Base-by-base conservation (phyloP, 1,140 invertebrate genomes). In the Bombus balteatus region DNA sequence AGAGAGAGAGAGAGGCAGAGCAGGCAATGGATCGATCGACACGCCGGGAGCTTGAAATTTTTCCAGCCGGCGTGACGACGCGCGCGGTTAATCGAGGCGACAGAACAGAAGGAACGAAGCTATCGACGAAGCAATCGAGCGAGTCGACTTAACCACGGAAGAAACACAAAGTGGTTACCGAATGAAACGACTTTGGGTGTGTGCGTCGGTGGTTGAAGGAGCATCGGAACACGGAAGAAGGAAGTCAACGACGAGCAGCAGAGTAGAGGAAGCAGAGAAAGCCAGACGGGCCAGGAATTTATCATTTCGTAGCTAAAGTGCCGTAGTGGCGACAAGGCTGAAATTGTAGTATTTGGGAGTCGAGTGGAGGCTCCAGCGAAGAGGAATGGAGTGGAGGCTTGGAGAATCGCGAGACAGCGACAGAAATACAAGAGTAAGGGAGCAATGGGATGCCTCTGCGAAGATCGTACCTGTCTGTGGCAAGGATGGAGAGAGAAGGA, bases 341-440 rank as follows among this genome's bases (percentile, higher is more conserved):
- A 93, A 92, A 93, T 92, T 92, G 92, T 91, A 92, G 92, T 92
- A 93, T 93, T 93, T 90, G 88, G 88, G 85, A 90, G 91, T 91
- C 84, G 89, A 92, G 90, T 91, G 91, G 89, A 85, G 86, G 82
- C 89, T 89, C 74, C 88, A 91, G 75, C 87, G 71, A 73, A 87
- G 89, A 90, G 89, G 82, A 85, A 89, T 85, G 80, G 81, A 88
- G 88, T 90, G 86, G 89, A 90, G 75, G 90, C 90, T 90, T 86
- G 85, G 85, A 86, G 89, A 74, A 70, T 81, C 84, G 71, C 75
- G 76, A 90, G 76, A 89, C 83, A 91, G 87, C 85, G 87, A 87
- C 71, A 85, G 81, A 86, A 70, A 88, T 66, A 78, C 72, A 81
- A n/a, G 76, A 72, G 59, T 34, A 43, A 72, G 66, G 41, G 57